phyloP scores from a whole-genome alignment of 2,888 invertebrate genomes.

The Frankliniella fusca region DNA sequence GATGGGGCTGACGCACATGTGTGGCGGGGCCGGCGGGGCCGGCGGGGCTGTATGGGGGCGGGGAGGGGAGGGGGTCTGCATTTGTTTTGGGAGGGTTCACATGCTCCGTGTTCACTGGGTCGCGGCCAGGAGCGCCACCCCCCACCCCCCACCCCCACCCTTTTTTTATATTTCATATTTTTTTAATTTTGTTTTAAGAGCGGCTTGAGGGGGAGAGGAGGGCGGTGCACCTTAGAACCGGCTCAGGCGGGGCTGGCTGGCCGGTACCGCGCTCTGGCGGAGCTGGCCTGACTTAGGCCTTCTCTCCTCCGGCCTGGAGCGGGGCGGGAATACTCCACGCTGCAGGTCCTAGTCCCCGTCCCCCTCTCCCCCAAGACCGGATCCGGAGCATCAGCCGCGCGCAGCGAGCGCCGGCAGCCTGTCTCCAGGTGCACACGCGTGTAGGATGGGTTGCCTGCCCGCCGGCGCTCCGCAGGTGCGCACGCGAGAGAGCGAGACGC shows the following conservation, averaged over 20 bases:
- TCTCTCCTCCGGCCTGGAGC: not conserved
- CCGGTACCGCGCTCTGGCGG: not conserved
- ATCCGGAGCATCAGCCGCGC: not conserved
- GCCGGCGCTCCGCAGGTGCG: not conserved
- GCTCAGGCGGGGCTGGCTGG: not conserved
- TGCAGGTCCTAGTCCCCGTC: not conserved
- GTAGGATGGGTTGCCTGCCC: constrained; percentile 5
- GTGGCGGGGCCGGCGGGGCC: too few species aligned
- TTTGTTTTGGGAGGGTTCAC: not conserved
- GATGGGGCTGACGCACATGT: constrained; percentile 12
- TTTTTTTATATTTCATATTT: too few species aligned
- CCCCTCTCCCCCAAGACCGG: not conserved
- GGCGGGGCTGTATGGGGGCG: not conserved
- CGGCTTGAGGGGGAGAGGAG: not conserved
- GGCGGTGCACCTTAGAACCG: not conserved
- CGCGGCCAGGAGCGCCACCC: too few species aligned
- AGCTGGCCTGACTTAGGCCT: not conserved
- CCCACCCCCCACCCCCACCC: too few species aligned
- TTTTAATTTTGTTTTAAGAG: too few species aligned
- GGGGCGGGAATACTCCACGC: not conserved
- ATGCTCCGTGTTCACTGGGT: too few species aligned
- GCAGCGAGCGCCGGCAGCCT: not conserved
- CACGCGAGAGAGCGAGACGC: too few species aligned
- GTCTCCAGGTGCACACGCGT: not conserved
- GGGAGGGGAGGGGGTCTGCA: not conserved